A percentile compares a stretch with the other conserved stretches of the same genome.
phyloP scores from a whole-genome alignment of 2,797 vertebrate species.

The Rhinatrema bivittatum region DNA sequence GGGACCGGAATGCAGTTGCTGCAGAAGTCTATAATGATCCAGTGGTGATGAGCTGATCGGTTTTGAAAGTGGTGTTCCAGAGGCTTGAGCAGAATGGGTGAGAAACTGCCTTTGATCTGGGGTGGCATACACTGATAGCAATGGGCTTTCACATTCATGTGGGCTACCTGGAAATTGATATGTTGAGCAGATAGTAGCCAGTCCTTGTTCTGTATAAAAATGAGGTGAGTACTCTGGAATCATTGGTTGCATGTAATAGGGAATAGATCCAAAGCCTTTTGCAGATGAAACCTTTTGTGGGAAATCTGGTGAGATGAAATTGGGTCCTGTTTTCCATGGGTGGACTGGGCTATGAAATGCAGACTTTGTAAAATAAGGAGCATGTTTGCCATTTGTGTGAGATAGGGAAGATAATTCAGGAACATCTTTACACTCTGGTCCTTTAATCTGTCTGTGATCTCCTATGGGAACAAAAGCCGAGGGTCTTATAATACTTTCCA shows the following conservation, averaged over 20 bases:
- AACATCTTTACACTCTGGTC: slow-evolving; percentile 33
- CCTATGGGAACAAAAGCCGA: slow-evolving; percentile 83
- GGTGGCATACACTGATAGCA: slow-evolving; percentile 60
- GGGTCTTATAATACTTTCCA: slow-evolving; percentile 50
- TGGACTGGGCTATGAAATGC: slow-evolving; percentile 63
- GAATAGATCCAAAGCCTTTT: slow-evolving; percentile 53
- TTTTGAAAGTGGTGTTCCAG: slow-evolving; percentile 58
- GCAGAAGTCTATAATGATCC: slow-evolving; percentile 74
- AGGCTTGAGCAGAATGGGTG: slow-evolving; percentile 59
- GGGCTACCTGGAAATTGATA: slow-evolving; percentile 65
- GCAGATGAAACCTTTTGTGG: slow-evolving; percentile 48
- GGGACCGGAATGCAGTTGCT: slow-evolving; percentile 61
- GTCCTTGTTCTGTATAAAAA: slow-evolving; percentile 61
- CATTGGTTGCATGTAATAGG: slow-evolving; percentile 61
- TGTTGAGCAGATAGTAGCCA: slow-evolving; percentile 67
- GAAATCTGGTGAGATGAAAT: slow-evolving; percentile 54
- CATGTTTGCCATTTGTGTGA: slow-evolving; percentile 37
- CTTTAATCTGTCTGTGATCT: slow-evolving; percentile 60
- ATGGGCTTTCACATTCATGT: slow-evolving; percentile 49
- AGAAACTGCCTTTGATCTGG: slow-evolving; percentile 76
- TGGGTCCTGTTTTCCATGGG: slow-evolving; percentile 61
- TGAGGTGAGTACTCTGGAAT: slow-evolving; percentile 72
- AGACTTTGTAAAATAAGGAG: slow-evolving; percentile 51
- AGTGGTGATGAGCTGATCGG: slow-evolving; percentile 40
- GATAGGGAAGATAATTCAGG: slow-evolving; percentile 35